Evolutionary conservation across 2,797 vertebrate species (phyloP), one percentile per base, ranked within the genome.

Genomic region (Rhinatrema bivittatum): DNA sequence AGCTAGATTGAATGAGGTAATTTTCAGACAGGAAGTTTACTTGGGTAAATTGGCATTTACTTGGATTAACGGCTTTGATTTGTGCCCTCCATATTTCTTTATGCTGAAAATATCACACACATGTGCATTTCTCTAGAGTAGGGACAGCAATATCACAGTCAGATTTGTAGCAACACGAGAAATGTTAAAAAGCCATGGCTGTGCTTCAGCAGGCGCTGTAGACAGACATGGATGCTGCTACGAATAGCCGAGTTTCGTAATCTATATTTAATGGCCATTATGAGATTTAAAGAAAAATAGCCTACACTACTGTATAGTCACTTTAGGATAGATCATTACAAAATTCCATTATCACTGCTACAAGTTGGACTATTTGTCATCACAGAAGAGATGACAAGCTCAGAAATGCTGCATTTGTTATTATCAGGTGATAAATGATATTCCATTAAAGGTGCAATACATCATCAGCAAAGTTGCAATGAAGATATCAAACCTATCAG

Each of bases 351-450:
- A 91, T 92, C 90, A 86, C 80, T 61, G 60, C 82, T 87, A 86
- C 76, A 85, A 85, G 74, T 81, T 76, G 65, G 77, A 85, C 84
- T 82, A 93, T 95, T 93, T 86, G 88, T 97, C 92, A 94, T 88
- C 85, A 78, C 77, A 79, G 86, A 87, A 84, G 72, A 84, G 81
- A 87, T 76, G 86, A 91, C 87, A 89, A 85, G 86, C 74, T 79
- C 72, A 81, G 85, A 87, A 88, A 88, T 82, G 81, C 84, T 86
- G 80, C 81, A 85, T 87, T 91, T 89, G 89, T 90, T 89, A 87
- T 88, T 87, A 86, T 87, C 87, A 81, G 71, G 81, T 93, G 90
- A 96, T 87, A 82, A 86, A 94, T 93, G 84, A 81, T 85, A 82
- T 87, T 80, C 70, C 73, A 80, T 87, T 84, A 85, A 78, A 78